Conservation (phyloP, 2,113 vertebrate species). For the Syngnathus scovelli region DNA sequence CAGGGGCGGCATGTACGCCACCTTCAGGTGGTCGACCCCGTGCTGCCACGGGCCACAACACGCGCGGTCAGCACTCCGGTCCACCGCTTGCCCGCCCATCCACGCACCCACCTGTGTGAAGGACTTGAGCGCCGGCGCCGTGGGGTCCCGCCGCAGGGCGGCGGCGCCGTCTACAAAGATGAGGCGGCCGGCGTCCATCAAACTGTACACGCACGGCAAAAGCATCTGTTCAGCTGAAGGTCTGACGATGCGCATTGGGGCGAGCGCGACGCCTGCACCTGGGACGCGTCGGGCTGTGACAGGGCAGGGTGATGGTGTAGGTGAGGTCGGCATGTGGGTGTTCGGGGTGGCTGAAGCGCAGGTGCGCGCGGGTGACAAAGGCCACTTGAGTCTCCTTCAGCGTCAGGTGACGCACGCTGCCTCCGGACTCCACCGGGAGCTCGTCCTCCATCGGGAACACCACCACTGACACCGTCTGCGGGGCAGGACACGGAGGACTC, state of each 20-base stretch:
- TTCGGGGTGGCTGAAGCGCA: conserved; percentile 70
- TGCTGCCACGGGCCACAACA: conserved; percentile 48
- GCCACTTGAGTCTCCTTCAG: conserved; percentile 74
- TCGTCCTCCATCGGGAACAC: conserved; percentile 73
- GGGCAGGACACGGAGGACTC: not conserved
- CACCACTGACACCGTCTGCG: conserved; percentile 64
- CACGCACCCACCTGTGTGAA: conserved; percentile 73
- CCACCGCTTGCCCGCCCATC: too few relatives aligned
- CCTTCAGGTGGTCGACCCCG: conserved; percentile 74
- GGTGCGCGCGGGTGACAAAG: conserved; percentile 64
- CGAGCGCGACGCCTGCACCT: conserved; percentile 36
- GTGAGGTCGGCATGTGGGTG: conserved; percentile 69
- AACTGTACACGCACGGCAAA: conserved; percentile 38
- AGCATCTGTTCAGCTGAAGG: too few relatives aligned
- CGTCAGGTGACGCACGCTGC: conserved; percentile 57
- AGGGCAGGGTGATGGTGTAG: conserved; percentile 67
- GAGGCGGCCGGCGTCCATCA: conserved; percentile 69
- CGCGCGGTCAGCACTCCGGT: not conserved
- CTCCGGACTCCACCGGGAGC: conserved; percentile 65
- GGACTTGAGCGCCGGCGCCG: conserved; percentile 64
- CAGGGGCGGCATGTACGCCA: conserved; percentile 75
- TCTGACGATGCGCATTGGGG: too few relatives aligned
- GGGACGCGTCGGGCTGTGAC: conserved; percentile 64
- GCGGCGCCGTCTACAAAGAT: conserved; percentile 71
- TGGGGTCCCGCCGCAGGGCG: conserved; percentile 64